Base-by-base conservation (phyloP, 2,113 vertebrate genomes). In the Alligator mississippiensis region DNA sequence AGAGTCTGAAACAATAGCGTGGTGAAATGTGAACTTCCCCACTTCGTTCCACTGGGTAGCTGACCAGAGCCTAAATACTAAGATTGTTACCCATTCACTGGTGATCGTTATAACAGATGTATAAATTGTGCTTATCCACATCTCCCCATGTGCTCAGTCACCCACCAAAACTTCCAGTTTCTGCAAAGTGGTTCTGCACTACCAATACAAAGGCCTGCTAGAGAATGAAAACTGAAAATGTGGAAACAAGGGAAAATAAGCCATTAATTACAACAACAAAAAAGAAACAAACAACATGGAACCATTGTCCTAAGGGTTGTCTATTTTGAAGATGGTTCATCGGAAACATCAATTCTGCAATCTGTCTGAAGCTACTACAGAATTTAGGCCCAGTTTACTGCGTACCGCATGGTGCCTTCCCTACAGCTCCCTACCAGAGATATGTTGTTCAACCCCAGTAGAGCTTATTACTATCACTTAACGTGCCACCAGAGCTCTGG, bases 41-140 rank as follows among this genome's bases (percentile, higher is more conserved):
- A 10, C 19, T 22, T 80, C 84, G 55, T 58, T 9, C 28, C 34
- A n/a, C 25, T 54, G 60, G 25, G 61, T 62, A 22, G n/a, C 86
- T 79, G n/a, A 64, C 70, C 80, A 2, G 9, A 58, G 66, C 90
- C 55, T 75, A 47, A n/a, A 27, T 55, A 25, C 62, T 80, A 78
- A 75, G 92, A 97, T 96, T 92, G 93, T 94, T 84, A 94, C 84
- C 93, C 91, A 93, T 94, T 90, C 57, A 80, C 62, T 94, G 82
- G 55, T 25, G 80, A 94, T 87, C 89, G n/a, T 64, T 82, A 66
- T 54, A 93, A 91, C 34, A 0, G 54, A 92, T 95, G 88, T 92
- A 83, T 91, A 1, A 74, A 62, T 3, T 0, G 8, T 81, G 85
- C 77, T 74, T 3, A 11, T 11, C 38, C 63, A 61, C 85, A n/a